phyloP scores from a whole-genome alignment of 1,140 invertebrate species.

The Sycophaga agraensis region DNA sequence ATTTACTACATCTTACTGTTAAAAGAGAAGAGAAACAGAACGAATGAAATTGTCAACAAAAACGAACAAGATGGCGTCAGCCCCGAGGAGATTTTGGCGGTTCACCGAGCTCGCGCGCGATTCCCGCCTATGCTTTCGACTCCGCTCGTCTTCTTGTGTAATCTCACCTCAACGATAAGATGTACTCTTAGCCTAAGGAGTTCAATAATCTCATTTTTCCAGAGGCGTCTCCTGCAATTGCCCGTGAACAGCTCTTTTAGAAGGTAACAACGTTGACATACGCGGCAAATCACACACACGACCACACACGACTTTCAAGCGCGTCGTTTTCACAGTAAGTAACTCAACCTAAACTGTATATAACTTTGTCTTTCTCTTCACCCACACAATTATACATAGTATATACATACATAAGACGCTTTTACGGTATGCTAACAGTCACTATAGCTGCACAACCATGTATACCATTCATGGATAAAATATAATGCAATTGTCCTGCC shows the following conservation, averaged over 20 bases:
- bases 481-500: no score
- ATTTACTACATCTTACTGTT: no score
- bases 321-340: slow-evolving; percentile 4
- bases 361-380: not conserved
- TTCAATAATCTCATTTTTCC: slow-evolving; percentile 8
- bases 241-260: not conserved
- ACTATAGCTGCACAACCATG: no score
- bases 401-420: no score
- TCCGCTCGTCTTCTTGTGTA: not conserved
- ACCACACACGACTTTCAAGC: slow-evolving; percentile 7
- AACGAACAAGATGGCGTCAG: slow-evolving; percentile 28
- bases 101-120: not conserved
- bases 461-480: no score
- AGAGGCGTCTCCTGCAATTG: not conserved
- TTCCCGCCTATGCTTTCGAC: not conserved
- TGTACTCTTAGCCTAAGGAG: not conserved
- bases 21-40: not conserved
- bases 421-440: no score
- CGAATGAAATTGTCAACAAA: slow-evolving; percentile 22
- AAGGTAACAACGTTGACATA: not conserved
- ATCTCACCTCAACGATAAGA: not conserved
- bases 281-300: slow-evolving; percentile 1
- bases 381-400: no score
- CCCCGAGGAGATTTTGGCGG: slow-evolving; percentile 15
- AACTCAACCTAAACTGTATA: not conserved